These are phyloP conservation scores for Rhynchophorus ferrugineus DNA, from an alignment of 1,140 invertebrate genomes.

Conservation along the genomic window DNA sequence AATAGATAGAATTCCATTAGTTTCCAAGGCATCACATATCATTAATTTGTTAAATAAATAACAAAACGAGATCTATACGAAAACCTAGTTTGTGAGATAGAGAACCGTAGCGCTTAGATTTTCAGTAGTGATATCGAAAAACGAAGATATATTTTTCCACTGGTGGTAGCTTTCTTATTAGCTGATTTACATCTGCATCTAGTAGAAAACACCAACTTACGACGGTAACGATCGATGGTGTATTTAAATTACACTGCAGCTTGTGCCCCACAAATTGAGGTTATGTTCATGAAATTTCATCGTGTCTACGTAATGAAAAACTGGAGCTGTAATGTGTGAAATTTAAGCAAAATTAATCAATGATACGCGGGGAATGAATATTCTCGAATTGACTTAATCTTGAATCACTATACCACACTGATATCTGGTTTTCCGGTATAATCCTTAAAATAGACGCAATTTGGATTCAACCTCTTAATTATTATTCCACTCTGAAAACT, in stretches of 20 bases:
- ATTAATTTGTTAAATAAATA: too few species aligned
- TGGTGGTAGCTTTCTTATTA: neutral
- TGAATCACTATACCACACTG: too few species aligned
- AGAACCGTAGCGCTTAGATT: neutral
- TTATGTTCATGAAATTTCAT: constrained; percentile 28
- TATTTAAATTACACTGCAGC: constrained; percentile 11
- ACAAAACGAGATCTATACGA: too few species aligned
- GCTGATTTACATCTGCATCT: neutral
- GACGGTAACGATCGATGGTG: neutral
- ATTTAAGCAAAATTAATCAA: neutral
- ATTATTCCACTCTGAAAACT: too few species aligned
- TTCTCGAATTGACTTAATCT: too few species aligned
- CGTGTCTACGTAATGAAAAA: constrained; percentile 20
- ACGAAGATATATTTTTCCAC: constrained; percentile 5
- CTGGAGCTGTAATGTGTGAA: constrained; percentile 11
- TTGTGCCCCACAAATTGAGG: neutral
- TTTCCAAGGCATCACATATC: too few species aligned
- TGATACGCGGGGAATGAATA: too few species aligned
- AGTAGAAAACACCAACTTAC: constrained; percentile 11
- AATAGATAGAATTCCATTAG: too few species aligned
- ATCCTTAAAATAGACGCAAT: too few species aligned
- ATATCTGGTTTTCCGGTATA: too few species aligned
- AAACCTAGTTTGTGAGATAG: too few species aligned
- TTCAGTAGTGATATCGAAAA: neutral
- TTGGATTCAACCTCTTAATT: too few species aligned